Conservation (phyloP, 2,888 invertebrate species). For the Drosophila neonasuta region DNA sequence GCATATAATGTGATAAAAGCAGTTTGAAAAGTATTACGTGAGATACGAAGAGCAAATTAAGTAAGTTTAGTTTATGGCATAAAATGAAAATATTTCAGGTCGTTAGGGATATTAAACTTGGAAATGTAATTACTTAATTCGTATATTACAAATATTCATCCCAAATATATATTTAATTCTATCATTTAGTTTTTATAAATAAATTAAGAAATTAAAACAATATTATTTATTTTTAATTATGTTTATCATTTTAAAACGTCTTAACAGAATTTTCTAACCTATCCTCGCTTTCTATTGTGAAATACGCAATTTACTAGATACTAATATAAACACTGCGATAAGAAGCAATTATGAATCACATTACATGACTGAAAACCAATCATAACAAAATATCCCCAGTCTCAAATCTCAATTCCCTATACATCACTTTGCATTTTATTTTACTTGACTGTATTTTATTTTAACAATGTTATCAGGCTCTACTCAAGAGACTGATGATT, state of each 20-base stretch:
- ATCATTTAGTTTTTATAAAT: no score
- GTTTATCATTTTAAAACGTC: neutral
- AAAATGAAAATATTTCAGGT: no score
- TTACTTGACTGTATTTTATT: no score
- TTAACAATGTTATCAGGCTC: neutral
- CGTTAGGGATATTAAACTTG: no score
- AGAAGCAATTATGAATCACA: conserved; percentile 4
- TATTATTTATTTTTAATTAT: neutral
- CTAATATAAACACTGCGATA: conserved; percentile 1
- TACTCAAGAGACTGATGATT: no score
- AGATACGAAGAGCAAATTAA: no score
- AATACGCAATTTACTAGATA: conserved; percentile 3
- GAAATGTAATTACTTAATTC: no score
- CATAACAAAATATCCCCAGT: neutral
- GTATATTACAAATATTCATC: no score
- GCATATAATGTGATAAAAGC: neutral
- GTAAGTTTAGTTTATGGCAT: no score
- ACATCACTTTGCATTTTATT: neutral
- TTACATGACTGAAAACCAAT: neutral
- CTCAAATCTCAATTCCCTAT: neutral
- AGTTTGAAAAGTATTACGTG: neutral
- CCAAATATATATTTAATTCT: no score
- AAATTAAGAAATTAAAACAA: no score
- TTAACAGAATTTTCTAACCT: neutral
- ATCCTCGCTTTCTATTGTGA: neutral